Evolutionary conservation across 2,113 vertebrate species (phyloP).

Genomic region (Calidris pygmaea): DNA sequence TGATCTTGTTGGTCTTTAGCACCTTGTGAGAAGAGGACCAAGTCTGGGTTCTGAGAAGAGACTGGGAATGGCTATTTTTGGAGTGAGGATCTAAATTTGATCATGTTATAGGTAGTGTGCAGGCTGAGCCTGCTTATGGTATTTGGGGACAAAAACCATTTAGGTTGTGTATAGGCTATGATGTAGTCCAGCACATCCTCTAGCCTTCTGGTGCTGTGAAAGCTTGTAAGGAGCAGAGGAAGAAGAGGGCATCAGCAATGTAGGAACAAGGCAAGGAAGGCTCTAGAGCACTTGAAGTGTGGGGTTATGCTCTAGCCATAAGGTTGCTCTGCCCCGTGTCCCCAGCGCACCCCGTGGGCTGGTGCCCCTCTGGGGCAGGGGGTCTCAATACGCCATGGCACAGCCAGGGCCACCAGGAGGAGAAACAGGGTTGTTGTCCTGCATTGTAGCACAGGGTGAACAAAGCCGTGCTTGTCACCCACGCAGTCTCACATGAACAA

Average conservation of each 20-base stretch:
- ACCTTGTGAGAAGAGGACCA: accelerated
- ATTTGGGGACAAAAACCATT: neutral
- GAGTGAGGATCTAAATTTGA: neutral
- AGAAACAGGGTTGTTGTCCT: neutral
- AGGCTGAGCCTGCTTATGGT: neutral
- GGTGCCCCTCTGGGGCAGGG: neutral
- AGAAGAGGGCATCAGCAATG: neutral
- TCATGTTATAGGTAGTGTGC: accelerated
- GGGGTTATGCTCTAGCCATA: accelerated
- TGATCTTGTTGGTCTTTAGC: neutral
- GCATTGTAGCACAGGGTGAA: neutral
- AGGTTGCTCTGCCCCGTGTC: neutral
- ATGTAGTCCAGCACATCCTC: neutral
- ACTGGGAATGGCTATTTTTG: neutral
- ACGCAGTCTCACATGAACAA: neutral
- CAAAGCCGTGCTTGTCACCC: slow-evolving; percentile 38
- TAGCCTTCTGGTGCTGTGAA: neutral
- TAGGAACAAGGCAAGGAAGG: neutral
- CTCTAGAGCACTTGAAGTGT: neutral
- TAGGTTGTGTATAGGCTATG: neutral
- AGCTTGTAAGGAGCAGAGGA: neutral
- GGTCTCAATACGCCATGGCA: neutral
- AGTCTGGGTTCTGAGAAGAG: neutral
- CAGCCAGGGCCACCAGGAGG: neutral
- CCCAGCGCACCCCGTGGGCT: too few relatives aligned